phyloP scores from a whole-genome alignment of 2,888 invertebrate genomes.

The Cylindroiulus punctatus region DNA sequence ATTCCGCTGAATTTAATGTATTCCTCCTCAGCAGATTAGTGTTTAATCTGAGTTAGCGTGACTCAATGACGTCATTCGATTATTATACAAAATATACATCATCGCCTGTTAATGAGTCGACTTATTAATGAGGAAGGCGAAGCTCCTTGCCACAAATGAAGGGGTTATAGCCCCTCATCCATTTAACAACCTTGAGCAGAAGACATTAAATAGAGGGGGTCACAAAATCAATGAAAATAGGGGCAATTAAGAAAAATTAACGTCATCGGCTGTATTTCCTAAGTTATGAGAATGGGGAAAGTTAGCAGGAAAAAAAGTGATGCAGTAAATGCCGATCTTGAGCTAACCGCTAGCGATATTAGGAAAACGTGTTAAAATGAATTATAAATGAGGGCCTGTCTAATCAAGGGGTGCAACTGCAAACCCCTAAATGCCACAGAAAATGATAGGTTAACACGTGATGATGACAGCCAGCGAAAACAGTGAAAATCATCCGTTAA shows the following conservation, averaged over 20 bases:
- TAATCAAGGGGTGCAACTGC: background rate
- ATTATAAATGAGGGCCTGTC: conserved; percentile 20
- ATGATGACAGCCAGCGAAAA: background rate
- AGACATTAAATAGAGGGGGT: background rate
- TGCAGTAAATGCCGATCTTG: background rate
- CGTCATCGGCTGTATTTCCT: background rate
- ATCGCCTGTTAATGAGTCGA: conserved; percentile 6
- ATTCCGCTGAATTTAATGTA: background rate
- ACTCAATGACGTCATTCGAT: background rate
- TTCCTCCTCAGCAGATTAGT: background rate
- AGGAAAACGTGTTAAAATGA: conserved; percentile 19
- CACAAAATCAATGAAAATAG: conserved; percentile 28
- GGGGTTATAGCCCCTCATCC: conserved; percentile 19
- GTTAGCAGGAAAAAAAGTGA: background rate
- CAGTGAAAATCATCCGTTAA: background rate
- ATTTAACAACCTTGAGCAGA: conserved; percentile 26
- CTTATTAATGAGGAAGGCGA: conserved; percentile 29
- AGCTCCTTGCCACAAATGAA: conserved; percentile 19
- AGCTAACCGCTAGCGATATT: background rate
- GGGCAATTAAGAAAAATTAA: conserved; percentile 42
- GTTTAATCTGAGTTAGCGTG: background rate
- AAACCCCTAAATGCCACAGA: background rate
- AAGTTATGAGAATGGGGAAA: conserved; percentile 17
- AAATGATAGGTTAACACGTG: background rate
- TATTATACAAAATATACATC: conserved; percentile 34